Evolutionary conservation across 2,797 vertebrate species (phyloP), one percentile per base, ranked within the genome.

Genomic region (Argyrosomus regius): DNA sequence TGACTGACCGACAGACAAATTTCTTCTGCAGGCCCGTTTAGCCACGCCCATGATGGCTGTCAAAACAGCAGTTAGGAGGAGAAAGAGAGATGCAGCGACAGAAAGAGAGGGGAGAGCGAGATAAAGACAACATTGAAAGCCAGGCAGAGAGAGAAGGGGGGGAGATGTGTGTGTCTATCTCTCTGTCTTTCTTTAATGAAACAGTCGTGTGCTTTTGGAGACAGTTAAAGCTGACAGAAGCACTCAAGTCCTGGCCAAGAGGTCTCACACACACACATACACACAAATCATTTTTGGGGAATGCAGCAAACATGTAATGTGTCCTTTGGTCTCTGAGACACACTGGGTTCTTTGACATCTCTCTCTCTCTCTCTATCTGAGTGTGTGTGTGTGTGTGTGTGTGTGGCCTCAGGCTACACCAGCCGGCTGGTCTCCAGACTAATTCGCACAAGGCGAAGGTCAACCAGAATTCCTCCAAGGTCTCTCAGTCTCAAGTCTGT

Each of bases 211-310:
- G 94, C 94, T 96, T 94, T 86, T 74, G 87, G 93, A 96, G 94
- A 96, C 93, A 93, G 93, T 96, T 89, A 95, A 94, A 96, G 95
- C 95, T 96, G 95, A 96, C 93, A 94, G 96, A 96, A 95, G 94
- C 94, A 93, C 94, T 97, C 96, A 96, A 96, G 96, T 96, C 96
- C 95, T 95, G 94, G 95, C 95, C 95, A 94, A 95, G 93, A 95
- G 95, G 88, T 95, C 82, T 79, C 57, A 39, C 81, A 35, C 56
- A 41, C 76, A 17, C 60, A 17, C 59, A 28, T 53, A 77, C 64
- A 74, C 67, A 49, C 46, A 68, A 78, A 87, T 88, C 35, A 79
- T 85, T 89, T 92, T 87, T 56, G 43, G 81, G 83, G 78, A 86
- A 86, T 91, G 82, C 71, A 76, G 78, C 81, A 89, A 89, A 91